These are phyloP conservation scores for Drosophila ezoana DNA, from an alignment of 2,888 invertebrate species.

Conservation along the genomic window DNA sequence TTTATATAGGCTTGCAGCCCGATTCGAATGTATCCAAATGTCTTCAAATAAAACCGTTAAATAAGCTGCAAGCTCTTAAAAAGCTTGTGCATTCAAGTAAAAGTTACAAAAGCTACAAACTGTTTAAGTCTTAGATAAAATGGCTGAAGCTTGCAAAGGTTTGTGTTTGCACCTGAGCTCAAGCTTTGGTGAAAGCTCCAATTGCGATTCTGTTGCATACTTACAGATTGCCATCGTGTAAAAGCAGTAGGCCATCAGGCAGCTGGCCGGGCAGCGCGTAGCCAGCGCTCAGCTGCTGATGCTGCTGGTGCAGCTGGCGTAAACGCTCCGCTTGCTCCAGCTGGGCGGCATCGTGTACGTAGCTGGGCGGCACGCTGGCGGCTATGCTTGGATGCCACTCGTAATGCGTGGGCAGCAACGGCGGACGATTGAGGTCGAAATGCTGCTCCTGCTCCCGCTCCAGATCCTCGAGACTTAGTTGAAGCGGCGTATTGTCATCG, in stretches of 20 bases:
- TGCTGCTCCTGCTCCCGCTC: conserved; percentile 86
- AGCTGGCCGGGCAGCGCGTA: conserved; percentile 63
- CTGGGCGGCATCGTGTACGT: conserved; percentile 62
- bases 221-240: conserved; percentile 34
- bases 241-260: conserved; percentile 38
- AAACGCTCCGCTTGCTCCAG: conserved; percentile 53
- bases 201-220: conserved; percentile 7
- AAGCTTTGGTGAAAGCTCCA: conserved; percentile 24
- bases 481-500: conserved; percentile 81
- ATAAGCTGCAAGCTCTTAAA: too few relatives aligned
- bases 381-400: conserved; percentile 68
- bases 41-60: too few relatives aligned
- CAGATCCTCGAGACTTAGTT: conserved; percentile 90
- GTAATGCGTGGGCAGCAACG: conserved; percentile 64
- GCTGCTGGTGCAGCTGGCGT: conserved; percentile 60
- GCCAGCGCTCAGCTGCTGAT: conserved; percentile 64
- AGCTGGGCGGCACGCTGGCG: conserved; percentile 67
- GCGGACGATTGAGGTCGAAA: conserved; percentile 58
- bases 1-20: too few relatives aligned
- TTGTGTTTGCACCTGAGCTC: conserved; percentile 21
- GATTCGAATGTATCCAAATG: too few relatives aligned
- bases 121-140: not conserved
- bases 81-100: too few relatives aligned
- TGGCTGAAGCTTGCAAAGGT: not conserved
- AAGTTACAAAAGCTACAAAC: not conserved